These are phyloP conservation scores for Minunthozetes semirufus DNA, from an alignment of 2,888 invertebrate species.

Conservation along the genomic window DNA sequence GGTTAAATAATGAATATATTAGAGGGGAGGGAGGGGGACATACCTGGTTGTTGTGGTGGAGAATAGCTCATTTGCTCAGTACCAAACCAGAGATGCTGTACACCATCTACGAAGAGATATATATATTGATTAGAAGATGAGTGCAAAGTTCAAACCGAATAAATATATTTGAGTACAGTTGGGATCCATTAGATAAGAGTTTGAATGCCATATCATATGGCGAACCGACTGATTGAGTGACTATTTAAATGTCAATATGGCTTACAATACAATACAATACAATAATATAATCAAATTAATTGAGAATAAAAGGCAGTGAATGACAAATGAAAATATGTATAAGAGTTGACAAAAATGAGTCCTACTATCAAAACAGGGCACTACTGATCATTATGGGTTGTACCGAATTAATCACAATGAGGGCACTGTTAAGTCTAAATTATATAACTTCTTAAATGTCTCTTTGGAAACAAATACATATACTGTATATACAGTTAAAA, in stretches of 20 bases:
- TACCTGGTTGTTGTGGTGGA: constrained; percentile 34
- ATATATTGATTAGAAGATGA: neutral
- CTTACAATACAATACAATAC: neutral
- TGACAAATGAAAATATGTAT: neutral
- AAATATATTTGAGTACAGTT: neutral
- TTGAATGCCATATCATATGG: constrained; percentile 23
- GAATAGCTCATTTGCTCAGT: constrained; percentile 38
- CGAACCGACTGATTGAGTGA: neutral
- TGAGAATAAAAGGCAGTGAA: neutral
- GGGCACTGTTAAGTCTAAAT: constrained; percentile 16
- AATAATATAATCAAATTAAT: neutral
- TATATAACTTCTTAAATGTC: constrained; percentile 13
- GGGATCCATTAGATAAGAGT: constrained; percentile 18
- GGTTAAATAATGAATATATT: neutral
- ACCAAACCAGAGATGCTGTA: constrained; percentile 35
- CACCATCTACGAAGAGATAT: constrained; percentile 36
- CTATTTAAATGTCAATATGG: constrained; percentile 24
- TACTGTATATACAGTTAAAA: neutral
- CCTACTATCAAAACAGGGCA: neutral
- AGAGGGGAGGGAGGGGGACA: neutral
- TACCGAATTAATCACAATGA: constrained; percentile 14
- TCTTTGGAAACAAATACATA: constrained; percentile 21
- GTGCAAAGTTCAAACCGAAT: neutral
- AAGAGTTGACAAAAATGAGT: neutral
- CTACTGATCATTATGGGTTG: neutral